Conservation (phyloP, 2,888 invertebrate species). For the Chrysomela aeneicollis region DNA sequence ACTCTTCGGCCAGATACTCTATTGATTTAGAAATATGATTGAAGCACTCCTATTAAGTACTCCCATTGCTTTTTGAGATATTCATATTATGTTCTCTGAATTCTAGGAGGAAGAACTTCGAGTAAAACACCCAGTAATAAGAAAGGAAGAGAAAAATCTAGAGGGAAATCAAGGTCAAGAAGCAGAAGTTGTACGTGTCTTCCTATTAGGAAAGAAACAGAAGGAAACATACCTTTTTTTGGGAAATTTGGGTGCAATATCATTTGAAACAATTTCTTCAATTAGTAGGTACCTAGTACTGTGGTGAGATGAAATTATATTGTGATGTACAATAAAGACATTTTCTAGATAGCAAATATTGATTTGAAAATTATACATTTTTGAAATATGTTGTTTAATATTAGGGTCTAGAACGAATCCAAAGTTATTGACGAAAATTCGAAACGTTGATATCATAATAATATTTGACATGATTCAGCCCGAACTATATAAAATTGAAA, state of each 20-base stretch:
- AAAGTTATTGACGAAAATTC: too few species aligned
- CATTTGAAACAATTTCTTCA: constrained; percentile 2
- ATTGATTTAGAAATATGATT: too few species aligned
- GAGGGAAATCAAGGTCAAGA: not conserved
- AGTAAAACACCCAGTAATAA: not conserved
- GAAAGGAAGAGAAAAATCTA: not conserved
- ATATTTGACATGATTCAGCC: too few species aligned
- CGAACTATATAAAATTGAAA: too few species aligned
- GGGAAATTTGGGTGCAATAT: constrained; percentile 10
- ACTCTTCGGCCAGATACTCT: too few species aligned
- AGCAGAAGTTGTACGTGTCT: constrained; percentile 1
- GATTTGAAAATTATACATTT: too few species aligned
- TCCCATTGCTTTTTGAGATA: too few species aligned
- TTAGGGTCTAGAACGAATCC: too few species aligned
- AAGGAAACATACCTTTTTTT: not conserved
- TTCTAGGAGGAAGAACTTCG: not conserved
- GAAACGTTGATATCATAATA: too few species aligned
- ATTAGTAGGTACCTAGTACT: not conserved
- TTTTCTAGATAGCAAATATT: not conserved
- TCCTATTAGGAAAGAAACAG: not conserved
- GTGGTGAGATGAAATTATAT: not conserved
- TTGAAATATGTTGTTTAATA: too few species aligned
- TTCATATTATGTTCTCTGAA: not conserved
- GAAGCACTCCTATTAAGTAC: too few species aligned
- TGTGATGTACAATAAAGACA: not conserved